Percentiles rank a stretch among this genome's conserved stretches.
Evolutionary conservation across 2,888 invertebrate species (phyloP).

Genomic region (Drosophila quasianomalipes): DNA sequence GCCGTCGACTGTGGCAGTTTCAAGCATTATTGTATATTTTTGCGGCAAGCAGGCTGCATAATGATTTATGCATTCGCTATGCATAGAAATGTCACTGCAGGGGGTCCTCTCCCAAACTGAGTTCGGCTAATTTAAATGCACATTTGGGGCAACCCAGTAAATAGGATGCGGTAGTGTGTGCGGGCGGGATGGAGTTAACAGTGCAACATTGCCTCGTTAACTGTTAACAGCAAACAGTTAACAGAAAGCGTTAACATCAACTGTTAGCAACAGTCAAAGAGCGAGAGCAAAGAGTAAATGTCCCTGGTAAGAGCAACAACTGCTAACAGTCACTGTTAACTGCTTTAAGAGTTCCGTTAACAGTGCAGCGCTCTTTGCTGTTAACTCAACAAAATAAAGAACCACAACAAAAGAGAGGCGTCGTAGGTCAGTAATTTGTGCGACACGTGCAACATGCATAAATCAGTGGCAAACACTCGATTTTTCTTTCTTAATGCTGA

Average conservation of each 20-base stretch:
- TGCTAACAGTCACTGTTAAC: constrained; percentile 32
- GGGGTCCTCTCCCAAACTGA: constrained; percentile 19
- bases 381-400: neutral
- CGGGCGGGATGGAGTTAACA: neutral
- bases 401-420: constrained; percentile 1
- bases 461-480: constrained; percentile 24
- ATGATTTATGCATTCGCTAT: constrained; percentile 77
- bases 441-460: constrained; percentile 40
- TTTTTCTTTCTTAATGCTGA: neutral
- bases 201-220: constrained; percentile 34
- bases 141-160: constrained; percentile 64
- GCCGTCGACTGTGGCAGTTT: constrained; percentile 64
- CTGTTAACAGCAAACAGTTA: constrained; percentile 14
- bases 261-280: constrained; percentile 26
- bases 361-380: constrained; percentile 35
- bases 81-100: constrained; percentile 72
- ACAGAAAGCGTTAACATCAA: constrained; percentile 5
- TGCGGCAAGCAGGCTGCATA: constrained; percentile 63
- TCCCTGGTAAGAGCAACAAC: constrained; percentile 25
- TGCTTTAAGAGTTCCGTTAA: constrained; percentile 42
- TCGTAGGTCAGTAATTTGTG: constrained; percentile 67
- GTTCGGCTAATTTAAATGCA: constrained; percentile 74
- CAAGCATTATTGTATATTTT: constrained; percentile 78
- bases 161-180: neutral
- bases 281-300: constrained; percentile 46